Percentiles rank a stretch among this genome's conserved stretches.
These are phyloP conservation scores for Genyomyrus donnyi DNA, from an alignment of 2,113 vertebrate species.

Conservation along the genomic window DNA sequence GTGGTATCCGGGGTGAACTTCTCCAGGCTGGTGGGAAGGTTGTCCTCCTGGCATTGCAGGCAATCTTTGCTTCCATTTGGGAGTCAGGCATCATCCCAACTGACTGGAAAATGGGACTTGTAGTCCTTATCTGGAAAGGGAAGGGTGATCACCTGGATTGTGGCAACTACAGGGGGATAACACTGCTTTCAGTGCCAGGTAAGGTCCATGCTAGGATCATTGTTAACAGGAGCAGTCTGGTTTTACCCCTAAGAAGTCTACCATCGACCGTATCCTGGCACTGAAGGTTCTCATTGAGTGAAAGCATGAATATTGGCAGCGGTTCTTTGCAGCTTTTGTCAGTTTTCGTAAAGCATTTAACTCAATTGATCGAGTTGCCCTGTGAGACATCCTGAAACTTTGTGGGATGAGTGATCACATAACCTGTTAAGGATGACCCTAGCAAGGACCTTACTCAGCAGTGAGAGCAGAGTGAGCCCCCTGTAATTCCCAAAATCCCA, in stretches of 20 bases:
- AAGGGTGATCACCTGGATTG: not conserved
- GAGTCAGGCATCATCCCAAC: too few relatives aligned
- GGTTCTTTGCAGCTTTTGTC: not conserved
- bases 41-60: too few relatives aligned
- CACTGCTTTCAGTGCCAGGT: too few relatives aligned
- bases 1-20: too few relatives aligned
- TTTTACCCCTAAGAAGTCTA: not conserved
- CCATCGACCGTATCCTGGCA: not conserved
- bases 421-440: too few relatives aligned
- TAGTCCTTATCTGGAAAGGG: not conserved
- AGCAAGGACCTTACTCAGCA: too few relatives aligned
- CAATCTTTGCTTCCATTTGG: too few relatives aligned
- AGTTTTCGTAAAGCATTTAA: not conserved
- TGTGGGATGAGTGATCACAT: not conserved
- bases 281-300: not conserved
- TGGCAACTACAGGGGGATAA: not conserved
- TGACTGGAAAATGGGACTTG: too few relatives aligned
- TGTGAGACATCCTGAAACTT: not conserved
- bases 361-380: not conserved
- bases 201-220: too few relatives aligned
- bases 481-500: too few relatives aligned
- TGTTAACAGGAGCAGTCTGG: not conserved
- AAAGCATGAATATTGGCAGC: not conserved
- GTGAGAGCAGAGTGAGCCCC: too few relatives aligned
- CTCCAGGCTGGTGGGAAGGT: too few relatives aligned